Evolutionary conservation across 2,888 invertebrate species (phyloP).

Genomic region (Micoletzkya japonica): DNA sequence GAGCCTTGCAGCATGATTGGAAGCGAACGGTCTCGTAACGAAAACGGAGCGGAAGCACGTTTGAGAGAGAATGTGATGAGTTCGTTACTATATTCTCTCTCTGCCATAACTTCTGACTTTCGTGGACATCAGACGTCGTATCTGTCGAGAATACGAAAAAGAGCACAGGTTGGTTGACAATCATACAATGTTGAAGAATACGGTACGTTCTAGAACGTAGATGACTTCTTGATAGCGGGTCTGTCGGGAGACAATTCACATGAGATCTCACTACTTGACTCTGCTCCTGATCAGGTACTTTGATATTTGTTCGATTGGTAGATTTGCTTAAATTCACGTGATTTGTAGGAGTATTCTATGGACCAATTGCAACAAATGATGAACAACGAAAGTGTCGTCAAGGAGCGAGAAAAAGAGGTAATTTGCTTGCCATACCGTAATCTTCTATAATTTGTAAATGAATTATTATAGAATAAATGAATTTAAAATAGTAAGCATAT

Average conservation of each 20-base stretch:
- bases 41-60: conserved; percentile 35
- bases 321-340: no score
- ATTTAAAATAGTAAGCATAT: background rate
- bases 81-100: conserved; percentile 82
- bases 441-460: background rate
- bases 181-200: background rate
- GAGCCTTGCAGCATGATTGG: conserved; percentile 33
- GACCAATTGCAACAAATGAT: conserved; percentile 83
- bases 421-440: background rate
- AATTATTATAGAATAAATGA: background rate
- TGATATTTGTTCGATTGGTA: no score
- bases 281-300: conserved; percentile 56
- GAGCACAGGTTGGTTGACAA: conserved; percentile 9
- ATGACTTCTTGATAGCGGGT: conserved; percentile 25
- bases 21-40: conserved; percentile 40
- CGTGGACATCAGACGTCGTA: conserved; percentile 22
- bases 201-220: conserved; percentile 22
- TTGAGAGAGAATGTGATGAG: conserved; percentile 81
- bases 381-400: conserved; percentile 67
- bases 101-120: conserved; percentile 83
- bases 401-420: conserved; percentile 59
- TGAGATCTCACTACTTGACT: conserved; percentile 20
- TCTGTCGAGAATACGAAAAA: conserved; percentile 19
- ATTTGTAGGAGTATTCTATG: conserved; percentile 66
- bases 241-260: conserved; percentile 5